Evolutionary conservation across 2,797 vertebrate species (phyloP).

Genomic region (Otolemur crassicaudatus): DNA sequence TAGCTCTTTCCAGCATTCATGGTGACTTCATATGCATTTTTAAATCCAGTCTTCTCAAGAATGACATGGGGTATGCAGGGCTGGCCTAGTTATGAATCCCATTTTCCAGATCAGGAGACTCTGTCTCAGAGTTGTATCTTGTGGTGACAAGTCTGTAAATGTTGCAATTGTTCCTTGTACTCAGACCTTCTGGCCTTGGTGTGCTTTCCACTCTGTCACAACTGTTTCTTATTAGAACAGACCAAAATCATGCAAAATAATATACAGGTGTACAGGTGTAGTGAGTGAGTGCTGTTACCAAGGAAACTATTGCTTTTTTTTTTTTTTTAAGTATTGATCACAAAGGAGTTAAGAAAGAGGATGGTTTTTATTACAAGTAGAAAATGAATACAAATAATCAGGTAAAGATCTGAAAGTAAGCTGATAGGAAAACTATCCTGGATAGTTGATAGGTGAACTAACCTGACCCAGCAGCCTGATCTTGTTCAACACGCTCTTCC

Average conservation of each 20-base stretch:
- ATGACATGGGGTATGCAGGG: background rate
- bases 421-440: background rate
- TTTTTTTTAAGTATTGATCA: constrained; percentile 38
- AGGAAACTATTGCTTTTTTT: constrained; percentile 20
- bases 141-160: background rate
- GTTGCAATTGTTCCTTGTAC: background rate
- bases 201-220: background rate
- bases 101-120: background rate
- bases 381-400: background rate
- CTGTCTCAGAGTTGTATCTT: background rate
- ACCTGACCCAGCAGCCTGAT: fast-evolving
- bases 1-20: background rate
- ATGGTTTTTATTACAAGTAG: background rate
- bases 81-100: background rate
- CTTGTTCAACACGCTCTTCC: fast-evolving
- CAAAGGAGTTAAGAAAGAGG: background rate
- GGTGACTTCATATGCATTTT: background rate
- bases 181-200: background rate
- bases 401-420: background rate
- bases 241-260: background rate
- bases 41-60: background rate
- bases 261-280: background rate
- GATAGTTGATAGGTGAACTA: background rate
- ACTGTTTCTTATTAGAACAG: background rate
- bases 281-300: background rate